Base-by-base conservation (phyloP, 2,888 invertebrate genomes). In the Chloroclysta siterata region DNA sequence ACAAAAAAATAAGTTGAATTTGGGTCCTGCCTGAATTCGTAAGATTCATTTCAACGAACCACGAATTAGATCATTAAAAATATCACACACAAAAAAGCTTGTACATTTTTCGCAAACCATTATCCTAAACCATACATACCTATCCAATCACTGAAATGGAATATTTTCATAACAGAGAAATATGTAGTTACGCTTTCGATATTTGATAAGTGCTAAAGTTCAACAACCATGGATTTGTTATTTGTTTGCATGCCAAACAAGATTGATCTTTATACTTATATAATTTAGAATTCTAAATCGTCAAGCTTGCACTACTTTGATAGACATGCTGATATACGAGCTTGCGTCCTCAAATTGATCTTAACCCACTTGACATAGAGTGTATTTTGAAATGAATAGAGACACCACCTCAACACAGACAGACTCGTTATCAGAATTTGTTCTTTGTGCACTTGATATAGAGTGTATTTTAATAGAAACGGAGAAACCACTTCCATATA, bases 341-440 rank as follows among this genome's bases (percentile, higher is more conserved):
- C 7, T 53, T 15, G 53, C 53, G 63, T 42, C 63, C 50, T 59
- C 66, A 78, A 79, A 74, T 70, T 66, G 55, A 63, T 76, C 77
- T 72, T 80, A 70, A 69, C 15, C 10, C 22, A 14, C 5, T 58
- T 53, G 44, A 4, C 28, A 65, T 72, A 80, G 72, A 72, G 80
- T 72, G 60, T 62, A 71, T 68, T 77, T 80, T 80, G 63, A 65
- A 60, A 66, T 72, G 66, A 51, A 60, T 4, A 54, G 41, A 60
- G 50, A 15, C 55, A 22, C 48, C 63, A 69, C 68, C 77, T 77
- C 72, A 72, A 70, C 74, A 78, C 72, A 76, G 77, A 78, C 75
- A 75, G 7, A 44, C 17, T 11, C 11, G 46, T 17, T 14, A 17
- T 46, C 46, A 17, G 67, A 78, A 80, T 73, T 70, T 66, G 54